A percentile compares a stretch with the other conserved stretches of the same genome.
phyloP scores from a whole-genome alignment of 2,113 vertebrate genomes.

The Siphamia tubifer region DNA sequence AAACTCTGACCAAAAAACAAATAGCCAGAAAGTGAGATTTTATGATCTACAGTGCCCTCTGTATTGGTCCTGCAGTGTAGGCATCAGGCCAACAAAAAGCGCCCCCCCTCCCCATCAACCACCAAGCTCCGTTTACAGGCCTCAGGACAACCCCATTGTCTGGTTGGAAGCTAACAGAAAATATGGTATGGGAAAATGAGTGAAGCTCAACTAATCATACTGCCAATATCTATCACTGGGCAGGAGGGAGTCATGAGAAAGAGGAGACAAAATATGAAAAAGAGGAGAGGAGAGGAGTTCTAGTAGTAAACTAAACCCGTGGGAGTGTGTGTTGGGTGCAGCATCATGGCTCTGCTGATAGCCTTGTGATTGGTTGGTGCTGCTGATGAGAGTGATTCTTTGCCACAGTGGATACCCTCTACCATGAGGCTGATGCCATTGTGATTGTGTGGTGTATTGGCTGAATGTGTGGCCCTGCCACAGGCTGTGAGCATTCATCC shows the following conservation, averaged over 20 bases:
- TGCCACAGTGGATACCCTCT: constrained; percentile 59
- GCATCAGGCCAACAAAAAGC: constrained; percentile 20
- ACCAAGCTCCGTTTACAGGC: constrained; percentile 42
- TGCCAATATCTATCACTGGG: constrained; percentile 71
- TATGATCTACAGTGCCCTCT: background rate
- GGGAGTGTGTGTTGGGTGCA: constrained; percentile 47
- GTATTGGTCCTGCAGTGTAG: background rate
- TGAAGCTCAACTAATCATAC: constrained; percentile 74
- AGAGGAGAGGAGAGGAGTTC: constrained; percentile 9
- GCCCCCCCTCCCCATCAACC: constrained; percentile 3
- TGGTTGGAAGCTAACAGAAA: constrained; percentile 66
- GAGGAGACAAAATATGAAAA: constrained; percentile 34
- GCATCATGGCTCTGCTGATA: constrained; percentile 56
- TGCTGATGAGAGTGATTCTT: constrained; percentile 71
- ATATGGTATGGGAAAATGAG: constrained; percentile 71
- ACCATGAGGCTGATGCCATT: constrained; percentile 63
- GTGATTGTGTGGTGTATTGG: constrained; percentile 61
- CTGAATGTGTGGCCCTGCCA: constrained; percentile 41
- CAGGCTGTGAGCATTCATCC: constrained; percentile 57
- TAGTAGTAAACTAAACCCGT: constrained; percentile 37
- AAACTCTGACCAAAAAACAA: background rate
- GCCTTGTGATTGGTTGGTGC: constrained; percentile 74
- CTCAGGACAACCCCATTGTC: constrained; percentile 41
- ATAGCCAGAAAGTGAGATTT: background rate
- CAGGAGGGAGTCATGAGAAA: constrained; percentile 53